Percentiles rank a stretch among this genome's conserved stretches.
Evolutionary conservation across 2,113 vertebrate species (phyloP).

Genomic region (Brachypodius melanocephalos): DNA sequence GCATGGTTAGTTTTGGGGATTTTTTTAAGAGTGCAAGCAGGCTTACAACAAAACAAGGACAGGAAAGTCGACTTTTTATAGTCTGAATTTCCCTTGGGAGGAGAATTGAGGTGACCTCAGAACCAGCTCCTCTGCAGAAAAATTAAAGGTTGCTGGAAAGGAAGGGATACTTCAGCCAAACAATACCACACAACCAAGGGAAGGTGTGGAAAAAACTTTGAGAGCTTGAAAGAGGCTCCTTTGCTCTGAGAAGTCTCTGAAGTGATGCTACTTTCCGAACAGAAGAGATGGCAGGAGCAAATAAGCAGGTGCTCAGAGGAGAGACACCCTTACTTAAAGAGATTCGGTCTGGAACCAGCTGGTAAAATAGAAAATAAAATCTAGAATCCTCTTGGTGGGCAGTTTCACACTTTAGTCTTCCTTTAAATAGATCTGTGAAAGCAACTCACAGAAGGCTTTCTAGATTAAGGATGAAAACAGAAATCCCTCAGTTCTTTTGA

Average conservation of each 20-base stretch:
- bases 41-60: constrained; percentile 31
- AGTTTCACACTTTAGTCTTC: constrained; percentile 38
- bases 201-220: not conserved
- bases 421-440: constrained; percentile 43
- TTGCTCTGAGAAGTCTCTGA: not conserved
- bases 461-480: constrained; percentile 54
- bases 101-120: constrained; percentile 37
- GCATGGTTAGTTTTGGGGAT: not conserved
- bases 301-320: not conserved
- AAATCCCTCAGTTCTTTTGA: constrained; percentile 29
- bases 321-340: not conserved
- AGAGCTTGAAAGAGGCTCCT: not conserved
- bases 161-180: constrained; percentile 15
- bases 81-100: not conserved
- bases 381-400: constrained; percentile 36
- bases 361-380: not conserved
- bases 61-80: constrained; percentile 27
- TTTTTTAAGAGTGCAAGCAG: not conserved
- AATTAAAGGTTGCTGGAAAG: constrained; percentile 20
- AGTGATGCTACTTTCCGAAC: not conserved
- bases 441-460: constrained; percentile 42
- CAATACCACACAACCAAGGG: not conserved
- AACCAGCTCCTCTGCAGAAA: constrained; percentile 24
- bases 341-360: not conserved
- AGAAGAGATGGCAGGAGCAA: not conserved